Percentiles rank a stretch among this genome's conserved stretches.
Evolutionary conservation across 2,113 vertebrate genomes (phyloP).

Genomic region (Panthera uncia): DNA sequence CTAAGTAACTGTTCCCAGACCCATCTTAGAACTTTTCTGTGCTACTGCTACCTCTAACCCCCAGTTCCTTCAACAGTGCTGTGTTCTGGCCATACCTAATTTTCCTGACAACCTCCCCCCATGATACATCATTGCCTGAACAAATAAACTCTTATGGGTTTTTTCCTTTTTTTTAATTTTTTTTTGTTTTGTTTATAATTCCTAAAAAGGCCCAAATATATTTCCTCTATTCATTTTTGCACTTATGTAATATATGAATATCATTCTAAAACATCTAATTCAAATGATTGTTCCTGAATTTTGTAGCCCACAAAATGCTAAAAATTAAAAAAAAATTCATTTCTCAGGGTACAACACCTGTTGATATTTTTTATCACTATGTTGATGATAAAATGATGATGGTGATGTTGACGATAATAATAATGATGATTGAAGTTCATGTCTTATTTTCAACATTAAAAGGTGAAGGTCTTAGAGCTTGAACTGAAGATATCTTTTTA

Average conservation of each 20-base stretch:
- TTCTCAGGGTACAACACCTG: background rate
- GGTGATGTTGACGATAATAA: background rate
- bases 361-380: background rate
- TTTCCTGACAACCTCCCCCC: rapidly evolving
- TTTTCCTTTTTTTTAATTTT: background rate
- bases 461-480: background rate
- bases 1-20: background rate
- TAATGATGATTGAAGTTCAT: background rate
- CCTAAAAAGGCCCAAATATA: background rate
- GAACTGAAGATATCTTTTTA: background rate
- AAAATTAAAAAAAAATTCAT: background rate
- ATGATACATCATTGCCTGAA: background rate
- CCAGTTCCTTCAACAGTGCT: background rate
- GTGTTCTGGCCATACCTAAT: background rate
- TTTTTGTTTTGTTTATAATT: background rate
- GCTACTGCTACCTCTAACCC: background rate
- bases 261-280: background rate
- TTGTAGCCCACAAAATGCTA: background rate
- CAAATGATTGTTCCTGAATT: background rate
- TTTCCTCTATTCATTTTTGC: background rate
- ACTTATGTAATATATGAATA: background rate
- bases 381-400: background rate
- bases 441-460: background rate
- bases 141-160: background rate
- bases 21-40: background rate